Percentiles rank a stretch among this genome's conserved stretches.
phyloP scores from a whole-genome alignment of 2,113 vertebrate genomes.

The Bos indicus region DNA sequence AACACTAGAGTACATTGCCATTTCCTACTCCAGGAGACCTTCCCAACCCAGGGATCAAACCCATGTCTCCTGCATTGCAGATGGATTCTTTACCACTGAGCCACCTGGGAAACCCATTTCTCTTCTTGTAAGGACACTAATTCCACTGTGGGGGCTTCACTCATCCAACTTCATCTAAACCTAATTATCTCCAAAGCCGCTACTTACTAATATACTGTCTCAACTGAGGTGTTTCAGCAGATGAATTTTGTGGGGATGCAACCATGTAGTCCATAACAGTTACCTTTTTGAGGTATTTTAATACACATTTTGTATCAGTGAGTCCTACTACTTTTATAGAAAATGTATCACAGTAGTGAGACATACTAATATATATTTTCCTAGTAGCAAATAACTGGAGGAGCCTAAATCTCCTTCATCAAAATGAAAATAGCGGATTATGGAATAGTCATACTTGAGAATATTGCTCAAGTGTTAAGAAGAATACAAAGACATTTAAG shows the following conservation, averaged over 20 bases:
- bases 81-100: not conserved
- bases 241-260: not conserved
- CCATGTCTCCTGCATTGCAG: not conserved
- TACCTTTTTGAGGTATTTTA: not conserved
- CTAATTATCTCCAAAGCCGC: not conserved
- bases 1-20: not conserved
- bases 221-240: not conserved
- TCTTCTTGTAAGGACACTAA: not conserved
- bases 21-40: not conserved
- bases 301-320: not conserved
- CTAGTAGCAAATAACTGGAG: not conserved
- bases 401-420: not conserved
- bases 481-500: not conserved
- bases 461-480: not conserved
- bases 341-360: not conserved
- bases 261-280: not conserved
- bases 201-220: not conserved
- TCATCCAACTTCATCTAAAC: not conserved
- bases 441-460: not conserved
- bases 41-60: not conserved
- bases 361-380: not conserved
- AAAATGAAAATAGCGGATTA: not conserved
- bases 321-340: not conserved
- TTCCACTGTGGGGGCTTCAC: not conserved
- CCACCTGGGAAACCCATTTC: not conserved